Conservation (phyloP, 2,888 invertebrate genomes). For the Pegoplata infirma region DNA sequence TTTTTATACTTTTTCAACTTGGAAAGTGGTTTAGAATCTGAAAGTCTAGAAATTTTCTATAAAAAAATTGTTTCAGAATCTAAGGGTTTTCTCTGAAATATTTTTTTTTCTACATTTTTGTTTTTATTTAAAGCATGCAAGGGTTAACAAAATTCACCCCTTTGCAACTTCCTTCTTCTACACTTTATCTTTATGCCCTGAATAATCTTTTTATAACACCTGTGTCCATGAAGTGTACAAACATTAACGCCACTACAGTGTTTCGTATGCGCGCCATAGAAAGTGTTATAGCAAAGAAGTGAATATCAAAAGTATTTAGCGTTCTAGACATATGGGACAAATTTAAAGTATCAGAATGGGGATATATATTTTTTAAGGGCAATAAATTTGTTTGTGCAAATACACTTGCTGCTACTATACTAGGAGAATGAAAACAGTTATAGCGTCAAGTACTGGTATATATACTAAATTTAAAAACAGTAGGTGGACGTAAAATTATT, state of each 20-base stretch:
- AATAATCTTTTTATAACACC: slow-evolving; percentile 13
- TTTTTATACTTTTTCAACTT: too few species aligned
- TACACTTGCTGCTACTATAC: background rate
- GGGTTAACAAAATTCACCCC: background rate
- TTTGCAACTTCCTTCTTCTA: background rate
- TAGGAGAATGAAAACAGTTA: too few species aligned
- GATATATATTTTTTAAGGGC: slow-evolving; percentile 19
- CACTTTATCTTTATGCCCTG: background rate
- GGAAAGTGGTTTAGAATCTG: too few species aligned
- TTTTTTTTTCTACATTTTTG: too few species aligned
- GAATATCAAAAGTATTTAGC: slow-evolving; percentile 32
- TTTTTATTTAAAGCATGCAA: too few species aligned
- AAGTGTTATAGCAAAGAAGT: slow-evolving; percentile 23
- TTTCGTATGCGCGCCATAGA: background rate
- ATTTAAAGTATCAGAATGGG: slow-evolving; percentile 28
- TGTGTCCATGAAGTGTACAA: background rate
- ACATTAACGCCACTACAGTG: background rate
- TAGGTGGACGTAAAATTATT: too few species aligned
- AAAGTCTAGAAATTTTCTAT: too few species aligned
- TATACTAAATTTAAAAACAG: too few species aligned
- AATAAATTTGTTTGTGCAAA: slow-evolving; percentile 46
- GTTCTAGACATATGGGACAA: slow-evolving; percentile 39
- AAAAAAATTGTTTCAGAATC: too few species aligned
- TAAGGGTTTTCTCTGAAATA: too few species aligned
- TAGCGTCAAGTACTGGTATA: background rate